Conservation (phyloP, 2,888 invertebrate species). For the Epirrhoe tristata region DNA sequence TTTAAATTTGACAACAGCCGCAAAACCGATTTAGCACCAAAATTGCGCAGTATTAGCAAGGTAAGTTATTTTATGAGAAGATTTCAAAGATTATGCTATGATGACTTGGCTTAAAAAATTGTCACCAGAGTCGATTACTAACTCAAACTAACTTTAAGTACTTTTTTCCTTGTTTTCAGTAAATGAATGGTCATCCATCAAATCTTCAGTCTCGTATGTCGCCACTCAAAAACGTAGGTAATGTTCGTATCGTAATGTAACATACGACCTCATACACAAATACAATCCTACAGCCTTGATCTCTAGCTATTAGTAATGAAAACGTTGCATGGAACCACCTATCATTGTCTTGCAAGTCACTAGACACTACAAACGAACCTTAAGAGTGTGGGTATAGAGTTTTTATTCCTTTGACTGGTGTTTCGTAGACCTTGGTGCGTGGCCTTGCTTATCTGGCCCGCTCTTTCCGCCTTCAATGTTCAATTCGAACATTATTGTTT, state of each 20-base stretch:
- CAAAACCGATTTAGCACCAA: too few species aligned
- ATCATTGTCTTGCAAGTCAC: slow-evolving; percentile 73
- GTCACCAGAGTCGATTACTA: too few species aligned
- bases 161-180: background rate
- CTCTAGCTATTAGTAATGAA: slow-evolving; percentile 83
- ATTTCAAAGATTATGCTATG: too few species aligned
- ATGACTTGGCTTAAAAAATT: too few species aligned
- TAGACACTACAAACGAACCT: slow-evolving; percentile 53
- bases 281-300: slow-evolving; percentile 69
- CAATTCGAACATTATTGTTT: slow-evolving; percentile 79
- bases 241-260: slow-evolving; percentile 24
- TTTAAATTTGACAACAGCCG: too few species aligned
- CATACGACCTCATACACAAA: slow-evolving; percentile 50
- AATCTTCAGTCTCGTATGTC: background rate
- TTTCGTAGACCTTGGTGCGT: slow-evolving; percentile 72
- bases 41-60: too few species aligned
- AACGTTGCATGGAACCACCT: slow-evolving; percentile 79
- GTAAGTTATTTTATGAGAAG: too few species aligned
- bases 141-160: too few species aligned
- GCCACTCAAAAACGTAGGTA: slow-evolving; percentile 2
- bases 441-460: slow-evolving; percentile 80
- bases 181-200: background rate
- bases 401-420: slow-evolving; percentile 50
- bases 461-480: slow-evolving; percentile 84
- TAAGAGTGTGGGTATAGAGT: slow-evolving; percentile 51